A percentile compares a stretch with the other conserved stretches of the same genome.
These are phyloP conservation scores for Scaptodrosophila lebanonensis DNA, from an alignment of 1,140 invertebrate genomes.

Conservation along the genomic window DNA sequence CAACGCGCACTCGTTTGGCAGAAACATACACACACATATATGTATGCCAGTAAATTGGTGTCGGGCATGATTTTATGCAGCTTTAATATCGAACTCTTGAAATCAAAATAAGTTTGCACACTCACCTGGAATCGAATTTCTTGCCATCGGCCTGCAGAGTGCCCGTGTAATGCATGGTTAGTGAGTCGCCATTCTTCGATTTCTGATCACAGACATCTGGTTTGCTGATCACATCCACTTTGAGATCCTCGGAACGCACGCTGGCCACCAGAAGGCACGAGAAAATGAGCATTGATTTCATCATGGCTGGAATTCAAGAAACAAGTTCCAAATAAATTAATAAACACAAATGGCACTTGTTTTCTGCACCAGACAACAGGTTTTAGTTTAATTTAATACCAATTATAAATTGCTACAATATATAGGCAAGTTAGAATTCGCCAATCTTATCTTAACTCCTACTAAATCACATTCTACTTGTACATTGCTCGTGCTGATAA, in stretches of 20 bases:
- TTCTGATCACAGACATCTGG: slow-evolving; percentile 89
- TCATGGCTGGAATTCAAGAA: slow-evolving; percentile 53
- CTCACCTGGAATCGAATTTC: slow-evolving; percentile 96
- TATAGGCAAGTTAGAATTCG: too few species aligned
- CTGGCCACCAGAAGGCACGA: slow-evolving; percentile 78
- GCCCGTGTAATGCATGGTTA: slow-evolving; percentile 96
- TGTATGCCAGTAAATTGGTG: slow-evolving; percentile 16
- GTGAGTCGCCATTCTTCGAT: slow-evolving; percentile 91
- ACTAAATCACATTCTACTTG: too few species aligned
- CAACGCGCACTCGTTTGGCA: slow-evolving; percentile 8
- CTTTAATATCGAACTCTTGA: slow-evolving; percentile 25
- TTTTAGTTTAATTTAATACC: too few species aligned
- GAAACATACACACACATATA: slow-evolving; percentile 12
- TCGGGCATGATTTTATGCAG: neutral
- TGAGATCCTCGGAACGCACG: slow-evolving; percentile 80
- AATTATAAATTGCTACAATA: too few species aligned
- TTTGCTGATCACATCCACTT: slow-evolving; percentile 87
- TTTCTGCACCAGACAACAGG: too few species aligned
- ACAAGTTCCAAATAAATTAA: neutral
- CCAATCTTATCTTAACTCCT: too few species aligned
- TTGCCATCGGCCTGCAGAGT: slow-evolving; percentile 88
- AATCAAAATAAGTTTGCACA: slow-evolving; percentile 32
- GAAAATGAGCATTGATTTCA: slow-evolving; percentile 64
- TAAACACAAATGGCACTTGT: slow-evolving; percentile 1
- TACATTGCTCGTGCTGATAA: too few species aligned